Evolutionary conservation across 2,113 vertebrate species (phyloP), one percentile per base, ranked within the genome.

Genomic region (Sphyrna mokarran): DNA sequence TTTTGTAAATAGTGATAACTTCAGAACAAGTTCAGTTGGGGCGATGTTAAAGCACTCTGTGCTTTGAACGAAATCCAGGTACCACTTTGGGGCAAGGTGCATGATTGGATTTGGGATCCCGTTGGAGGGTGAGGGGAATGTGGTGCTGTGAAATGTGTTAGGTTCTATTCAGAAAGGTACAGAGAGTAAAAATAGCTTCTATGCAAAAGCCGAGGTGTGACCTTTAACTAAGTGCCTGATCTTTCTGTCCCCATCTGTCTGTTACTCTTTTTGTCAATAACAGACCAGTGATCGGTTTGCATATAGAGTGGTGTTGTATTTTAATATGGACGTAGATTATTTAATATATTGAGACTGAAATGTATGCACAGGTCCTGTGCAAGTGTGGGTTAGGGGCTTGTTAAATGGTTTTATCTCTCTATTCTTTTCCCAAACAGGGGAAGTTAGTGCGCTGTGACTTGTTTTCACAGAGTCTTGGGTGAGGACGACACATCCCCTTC

Each of bases 281-380:
- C 16, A 6, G 37, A 1, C 0, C 18, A 5, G 86, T 89, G 10
- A n/a, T 61, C 61, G 11, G 63, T 16, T 4, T 16, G 26, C 16
- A 37, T n/a, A 22, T 66, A 1, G 37, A 61, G 5, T 13, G 66
- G 26, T 22, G 29, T 91, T 90, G 87, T 63, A 91, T 18, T 37
- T 58, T 91, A 63, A 37, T 20, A 43, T 83, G 37, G 40, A 40
- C 20, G 1, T 20, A 43, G 26, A 66, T 66, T 66, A 66, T 66
- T 68, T 90, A 66, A 66, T 93, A 93, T 66, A 93, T 93, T 66
- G 66, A 68, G 43, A 23, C 58, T 91, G 63, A 66, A 66, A 93
- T 23, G 85, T 68, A 63, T 16, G 1, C 16, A 10, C 89, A 66
- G 89, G n/a, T 22, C 20, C 58, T 40, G n/a, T 18, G 14, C 80